Evolutionary conservation across 2,113 vertebrate species (phyloP).

Genomic region (Dermatemys mawii): DNA sequence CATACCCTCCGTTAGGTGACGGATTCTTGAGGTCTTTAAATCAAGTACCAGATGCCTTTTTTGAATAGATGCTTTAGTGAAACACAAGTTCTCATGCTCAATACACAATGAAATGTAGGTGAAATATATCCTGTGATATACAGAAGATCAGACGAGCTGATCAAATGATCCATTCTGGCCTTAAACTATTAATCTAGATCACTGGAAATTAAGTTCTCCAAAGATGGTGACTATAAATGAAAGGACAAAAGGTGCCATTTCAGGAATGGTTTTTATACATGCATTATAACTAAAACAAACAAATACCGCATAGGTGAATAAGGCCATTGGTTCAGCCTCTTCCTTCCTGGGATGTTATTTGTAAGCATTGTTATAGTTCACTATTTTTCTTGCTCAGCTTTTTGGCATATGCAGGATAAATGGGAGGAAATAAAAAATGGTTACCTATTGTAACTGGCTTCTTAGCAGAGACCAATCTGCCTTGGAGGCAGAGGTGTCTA

Average conservation of each 20-base stretch:
- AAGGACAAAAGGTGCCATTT: not conserved
- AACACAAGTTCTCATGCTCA: no score
- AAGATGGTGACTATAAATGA: not conserved
- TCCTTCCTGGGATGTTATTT: not conserved
- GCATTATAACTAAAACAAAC: not conserved
- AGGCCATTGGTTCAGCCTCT: fast-evolving
- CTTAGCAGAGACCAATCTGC: not conserved
- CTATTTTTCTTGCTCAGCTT: not conserved
- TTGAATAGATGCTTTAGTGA: no score
- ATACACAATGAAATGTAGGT: no score
- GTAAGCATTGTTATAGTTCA: not conserved
- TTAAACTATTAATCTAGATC: not conserved
- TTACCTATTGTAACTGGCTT: not conserved
- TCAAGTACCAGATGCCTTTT: no score
- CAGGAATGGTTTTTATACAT: not conserved
- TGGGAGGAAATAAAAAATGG: not conserved
- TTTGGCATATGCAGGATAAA: not conserved
- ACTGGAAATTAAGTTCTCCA: not conserved
- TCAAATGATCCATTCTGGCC: not conserved
- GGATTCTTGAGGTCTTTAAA: no score
- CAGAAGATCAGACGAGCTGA: not conserved
- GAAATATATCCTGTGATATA: not conserved
- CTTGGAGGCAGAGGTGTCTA: not conserved
- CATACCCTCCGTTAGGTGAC: no score
- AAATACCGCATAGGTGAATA: not conserved